Evolutionary conservation across 2,888 invertebrate genomes (phyloP).

Genomic region (Galeopsomyia nigrocyanea): DNA sequence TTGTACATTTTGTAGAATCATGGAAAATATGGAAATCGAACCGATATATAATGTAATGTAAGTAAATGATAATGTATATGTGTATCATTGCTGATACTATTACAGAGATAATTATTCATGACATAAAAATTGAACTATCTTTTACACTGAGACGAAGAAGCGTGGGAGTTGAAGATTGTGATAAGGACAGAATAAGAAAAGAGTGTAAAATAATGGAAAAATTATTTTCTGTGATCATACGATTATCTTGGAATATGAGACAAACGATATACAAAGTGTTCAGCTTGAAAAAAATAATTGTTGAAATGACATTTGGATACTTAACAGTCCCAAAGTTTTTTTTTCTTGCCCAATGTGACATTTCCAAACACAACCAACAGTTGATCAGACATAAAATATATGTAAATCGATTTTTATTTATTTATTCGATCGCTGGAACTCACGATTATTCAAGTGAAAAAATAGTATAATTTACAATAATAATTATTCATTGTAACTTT

Average conservation of each 20-base stretch:
- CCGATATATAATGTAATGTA: conserved; percentile 34
- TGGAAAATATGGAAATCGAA: conserved; percentile 41
- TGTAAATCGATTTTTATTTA: too few relatives aligned
- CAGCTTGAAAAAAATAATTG: conserved; percentile 1
- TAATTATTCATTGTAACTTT: too few relatives aligned
- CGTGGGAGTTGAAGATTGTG: conserved; percentile 30
- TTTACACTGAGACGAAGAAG: conserved; percentile 8
- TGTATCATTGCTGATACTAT: conserved; percentile 39
- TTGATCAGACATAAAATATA: too few relatives aligned
- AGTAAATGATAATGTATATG: conserved; percentile 42
- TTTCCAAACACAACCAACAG: too few relatives aligned
- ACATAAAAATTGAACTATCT: conserved; percentile 22
- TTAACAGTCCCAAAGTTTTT: too few relatives aligned
- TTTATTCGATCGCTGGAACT: too few relatives aligned
- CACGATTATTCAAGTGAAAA: too few relatives aligned
- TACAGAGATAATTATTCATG: conserved; percentile 18
- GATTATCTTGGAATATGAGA: conserved; percentile 24
- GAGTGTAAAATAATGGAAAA: conserved; percentile 41
- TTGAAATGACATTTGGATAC: too few relatives aligned
- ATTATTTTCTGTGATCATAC: conserved; percentile 41
- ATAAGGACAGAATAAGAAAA: conserved; percentile 23
- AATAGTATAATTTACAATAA: too few relatives aligned
- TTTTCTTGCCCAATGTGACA: too few relatives aligned
- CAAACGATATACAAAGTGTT: conserved; percentile 27
- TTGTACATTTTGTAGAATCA: conserved; percentile 55